Base-by-base conservation (phyloP, 2,797 vertebrate species). In the Micropoecilia bifurca region DNA sequence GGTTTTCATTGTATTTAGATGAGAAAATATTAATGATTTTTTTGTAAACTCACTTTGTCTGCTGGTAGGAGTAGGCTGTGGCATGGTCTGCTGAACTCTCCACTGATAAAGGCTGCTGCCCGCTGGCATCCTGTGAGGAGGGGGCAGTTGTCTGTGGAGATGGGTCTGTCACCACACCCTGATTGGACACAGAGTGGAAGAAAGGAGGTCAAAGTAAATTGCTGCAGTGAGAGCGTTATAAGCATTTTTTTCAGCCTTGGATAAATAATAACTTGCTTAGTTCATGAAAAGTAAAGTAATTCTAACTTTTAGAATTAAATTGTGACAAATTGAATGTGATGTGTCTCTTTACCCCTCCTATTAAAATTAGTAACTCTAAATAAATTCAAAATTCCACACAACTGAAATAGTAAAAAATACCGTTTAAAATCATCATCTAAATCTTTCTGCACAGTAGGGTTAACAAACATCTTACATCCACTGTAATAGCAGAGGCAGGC, bases 401-500 rank as follows among this genome's bases (percentile, higher is more conserved):
- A 25, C 36, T 25, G 20, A 41, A 22, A 68, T 25, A 6, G 36
- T 22, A 74, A 6, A 46, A 4, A 46, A 48, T 41, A 72, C 8
- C 3, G 25, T 33, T 18, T 48, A 10, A 36, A 61, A 75, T 30
- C 30, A 57, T 22, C 2, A 30, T 39, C 45, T 53, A 53, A 77
- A 30, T 13, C 5, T 5, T 6, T 46, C 9, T 57, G 13, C n/a
- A 41, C 33, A 33, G 39, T 39, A 45, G 28, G 22, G 8, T 75
- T 30, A 36, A 30, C 68, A 61, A 75, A 75, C 2, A 73, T 94
- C 97, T 98, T 97, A 99, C 98, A 96, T 99, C 98, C 95, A 99
- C 97, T 94, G 97, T 97, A 96, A 99, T 97, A 96, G 98, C 97
- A 96, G 98, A 97, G 92, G 98, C 98, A 98, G 99, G 98, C 97